Conservation (phyloP, 2,797 vertebrate genomes). For the Premnoplex brunnescens region DNA sequence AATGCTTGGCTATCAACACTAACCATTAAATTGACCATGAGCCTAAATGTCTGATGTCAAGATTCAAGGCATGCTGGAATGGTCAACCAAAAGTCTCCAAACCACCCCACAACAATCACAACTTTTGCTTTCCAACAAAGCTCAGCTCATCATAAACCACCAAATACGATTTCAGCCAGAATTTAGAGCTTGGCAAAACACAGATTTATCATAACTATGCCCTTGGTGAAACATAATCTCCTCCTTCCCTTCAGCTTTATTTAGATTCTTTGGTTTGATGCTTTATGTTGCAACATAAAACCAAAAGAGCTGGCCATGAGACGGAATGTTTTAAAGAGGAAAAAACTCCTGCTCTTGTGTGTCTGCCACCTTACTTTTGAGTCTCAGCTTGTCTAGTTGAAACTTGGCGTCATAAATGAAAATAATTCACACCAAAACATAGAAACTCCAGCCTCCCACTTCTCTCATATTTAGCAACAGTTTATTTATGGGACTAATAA, state of each 20-base stretch:
- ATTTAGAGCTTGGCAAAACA: neutral
- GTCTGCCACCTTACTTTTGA: neutral
- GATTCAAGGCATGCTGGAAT: neutral
- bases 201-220: neutral
- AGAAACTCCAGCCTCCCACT: neutral
- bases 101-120: neutral
- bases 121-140: neutral
- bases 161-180: neutral
- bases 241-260: neutral
- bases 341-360: neutral
- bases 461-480: neutral
- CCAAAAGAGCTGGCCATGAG: neutral
- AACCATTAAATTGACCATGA: neutral
- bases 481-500: neutral
- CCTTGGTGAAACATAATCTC: neutral
- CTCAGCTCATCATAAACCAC: neutral
- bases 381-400: neutral
- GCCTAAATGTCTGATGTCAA: accelerated
- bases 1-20: neutral
- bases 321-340: neutral
- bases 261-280: slow-evolving; percentile 1
- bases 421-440: neutral
- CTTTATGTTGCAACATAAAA: neutral
- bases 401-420: neutral
- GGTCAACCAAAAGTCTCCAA: neutral